Percentiles rank a stretch among this genome's conserved stretches.
These are phyloP conservation scores for Lottia scabra DNA, from an alignment of 2,888 invertebrate genomes.

Conservation along the genomic window DNA sequence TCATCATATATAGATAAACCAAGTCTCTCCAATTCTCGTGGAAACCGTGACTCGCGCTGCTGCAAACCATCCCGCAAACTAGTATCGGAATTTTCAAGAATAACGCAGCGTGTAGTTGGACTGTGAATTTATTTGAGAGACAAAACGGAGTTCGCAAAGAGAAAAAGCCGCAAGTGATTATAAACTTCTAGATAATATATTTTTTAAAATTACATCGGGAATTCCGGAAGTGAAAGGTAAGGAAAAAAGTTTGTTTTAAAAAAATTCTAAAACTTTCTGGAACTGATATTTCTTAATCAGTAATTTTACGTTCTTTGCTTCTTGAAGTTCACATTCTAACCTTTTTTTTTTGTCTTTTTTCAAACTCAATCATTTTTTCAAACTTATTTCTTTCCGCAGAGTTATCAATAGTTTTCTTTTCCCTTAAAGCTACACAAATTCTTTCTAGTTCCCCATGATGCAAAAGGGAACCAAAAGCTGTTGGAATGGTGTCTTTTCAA, in stretches of 20 bases:
- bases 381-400: too few relatives aligned
- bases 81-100: neutral
- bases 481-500: too few relatives aligned
- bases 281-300: too few relatives aligned
- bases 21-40: constrained; percentile 4
- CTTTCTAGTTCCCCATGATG: too few relatives aligned
- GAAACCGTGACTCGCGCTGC: constrained; percentile 2
- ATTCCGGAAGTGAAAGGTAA: neutral
- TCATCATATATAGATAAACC: constrained; percentile 7
- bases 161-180: neutral
- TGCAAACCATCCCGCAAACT: neutral
- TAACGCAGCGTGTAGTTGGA: constrained; percentile 2
- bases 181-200: neutral
- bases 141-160: neutral
- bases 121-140: neutral
- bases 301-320: too few relatives aligned
- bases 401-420: too few relatives aligned
- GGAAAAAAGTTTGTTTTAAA: neutral
- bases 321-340: too few relatives aligned
- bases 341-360: too few relatives aligned
- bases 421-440: too few relatives aligned
- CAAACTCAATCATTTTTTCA: too few relatives aligned
- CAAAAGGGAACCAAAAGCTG: too few relatives aligned
- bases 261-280: too few relatives aligned
- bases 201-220: neutral